Percentiles rank a stretch among this genome's conserved stretches.
These are phyloP conservation scores for Sinella curviseta DNA, from an alignment of 1,140 invertebrate genomes.

Conservation along the genomic window DNA sequence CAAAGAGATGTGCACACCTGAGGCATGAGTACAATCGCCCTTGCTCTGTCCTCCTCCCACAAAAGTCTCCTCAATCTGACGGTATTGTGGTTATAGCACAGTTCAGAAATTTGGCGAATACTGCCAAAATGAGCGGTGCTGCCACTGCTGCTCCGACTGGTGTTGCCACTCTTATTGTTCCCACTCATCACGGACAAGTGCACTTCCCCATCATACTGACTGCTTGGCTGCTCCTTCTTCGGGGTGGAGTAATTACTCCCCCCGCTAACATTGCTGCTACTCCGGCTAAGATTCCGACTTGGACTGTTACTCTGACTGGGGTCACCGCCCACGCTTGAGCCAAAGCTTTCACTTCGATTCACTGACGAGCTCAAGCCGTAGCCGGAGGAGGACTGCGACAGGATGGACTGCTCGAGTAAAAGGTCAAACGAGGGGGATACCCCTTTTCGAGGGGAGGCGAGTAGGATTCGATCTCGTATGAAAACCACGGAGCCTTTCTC, in stretches of 20 bases:
- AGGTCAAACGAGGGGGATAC: not conserved
- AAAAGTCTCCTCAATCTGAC: conserved; percentile 29
- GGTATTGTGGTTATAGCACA: conserved; percentile 38
- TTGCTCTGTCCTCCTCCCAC: conserved; percentile 37
- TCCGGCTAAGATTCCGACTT: conserved; percentile 23
- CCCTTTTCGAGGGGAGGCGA: not conserved
- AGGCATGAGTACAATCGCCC: conserved; percentile 31
- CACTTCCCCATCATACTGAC: conserved; percentile 13
- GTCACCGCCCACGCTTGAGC: not conserved
- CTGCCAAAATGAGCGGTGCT: not conserved
- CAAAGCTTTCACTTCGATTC: conserved; percentile 9
- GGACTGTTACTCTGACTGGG: conserved; percentile 22
- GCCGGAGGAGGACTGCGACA: not conserved
- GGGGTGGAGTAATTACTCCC: conserved; percentile 27
- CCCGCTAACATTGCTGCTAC: conserved; percentile 20
- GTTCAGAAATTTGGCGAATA: conserved; percentile 36
- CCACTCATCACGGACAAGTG: conserved; percentile 3
- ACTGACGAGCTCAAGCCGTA: not conserved
- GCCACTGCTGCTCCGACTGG: not conserved
- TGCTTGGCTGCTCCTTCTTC: not conserved
- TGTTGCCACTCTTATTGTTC: not conserved
- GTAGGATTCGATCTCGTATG: conserved; percentile 20
- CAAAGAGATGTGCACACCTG: conserved; percentile 16
- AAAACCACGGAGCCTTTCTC: conserved; percentile 35
- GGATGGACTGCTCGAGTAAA: not conserved